Evolutionary conservation across 2,113 vertebrate genomes (phyloP), one percentile per base, ranked within the genome.

Genomic region (Lampris megalopsis): DNA sequence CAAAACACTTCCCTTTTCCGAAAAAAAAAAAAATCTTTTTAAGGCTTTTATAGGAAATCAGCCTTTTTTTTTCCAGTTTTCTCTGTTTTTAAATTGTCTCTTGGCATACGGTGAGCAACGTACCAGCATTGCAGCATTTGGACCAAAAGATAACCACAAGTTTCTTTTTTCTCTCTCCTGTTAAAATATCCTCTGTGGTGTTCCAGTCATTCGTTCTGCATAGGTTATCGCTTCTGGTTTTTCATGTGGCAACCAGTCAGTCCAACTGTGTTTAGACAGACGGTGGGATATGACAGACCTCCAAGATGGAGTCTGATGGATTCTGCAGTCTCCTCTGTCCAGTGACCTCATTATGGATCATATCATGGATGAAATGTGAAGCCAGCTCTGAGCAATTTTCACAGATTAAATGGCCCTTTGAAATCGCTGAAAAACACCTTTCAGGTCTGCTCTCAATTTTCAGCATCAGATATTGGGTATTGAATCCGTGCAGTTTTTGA

Each of bases 201-300:
- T 79, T 61, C 56, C 13, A 60, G 72, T 90, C 82, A 88, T 67
- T 83, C 77, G 91, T 91, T 92, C 89, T 88, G 67, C 66, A 66
- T 60, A 75, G 79, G 41, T 77, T 74, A 69, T 78, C 80, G 71
- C 77, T 89, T 67, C 56, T 63, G 71, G 36, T 86, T 86, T 87
- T 86, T 84, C 89, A 82, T 78, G 66, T 71, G 77, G 62, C 81
- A 71, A 38, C n/a, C 68, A 60, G 10, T 66, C 24, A 10, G 43
- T 24, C 24, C 24, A 0, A 24, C 77, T 47, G 70, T 84, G 76
- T 89, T 89, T 82, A 78, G 80, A 89, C 80, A 70, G 86, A 83
- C 75, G 80, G 85, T 84, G 77, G 87, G 80, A 85, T 78, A 81
- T 49, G 78, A 68, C 83, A 89, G 78, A 80, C 9, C 13, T 65